Evolutionary conservation across 2,797 vertebrate species (phyloP), one percentile per base, ranked within the genome.

Genomic region (Liparis tanakae): DNA sequence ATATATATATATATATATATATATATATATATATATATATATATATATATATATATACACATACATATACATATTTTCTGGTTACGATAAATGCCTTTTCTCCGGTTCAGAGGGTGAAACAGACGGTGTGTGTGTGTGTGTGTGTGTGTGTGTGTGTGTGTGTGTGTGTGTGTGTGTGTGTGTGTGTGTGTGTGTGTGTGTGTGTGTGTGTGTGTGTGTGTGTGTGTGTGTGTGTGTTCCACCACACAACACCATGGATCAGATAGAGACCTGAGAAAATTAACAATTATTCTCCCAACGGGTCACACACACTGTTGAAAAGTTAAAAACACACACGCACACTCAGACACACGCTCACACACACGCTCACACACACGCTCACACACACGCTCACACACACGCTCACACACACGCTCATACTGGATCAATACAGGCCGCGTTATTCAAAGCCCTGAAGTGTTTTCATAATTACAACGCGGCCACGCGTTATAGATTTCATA

Each of bases 181-280:
- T 25, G 54, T 39, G 72, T 63, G n/a, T 72, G 76, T 46, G 78
- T 36, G 57, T 37, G 62, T 20, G 72, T 54, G 57, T 51, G 66
- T 25, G 54, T 39, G 72, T 63, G 76, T 46, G 78, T 36, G 57
- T 37, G 62, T 20, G 72, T 54, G 57, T 51, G 66, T 72, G 76
- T 46, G 78, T 36, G 57, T 37, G 62, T 20, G 72, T 54, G 57
- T 51, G 66, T 25, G 54, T 39, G 72, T 63, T 85, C 71, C 74
- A 70, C 79, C 72, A 77, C 77, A 85, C 48, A 55, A 65, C 50
- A 75, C 67, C 15, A 84, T 80, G 76, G 84, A 89, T 87, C 87
- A 85, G 87, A 91, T 85, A 83, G 64, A 56, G 54, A 50, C 37
- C 33, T 0, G 41, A 86, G 88, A 89, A 89, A 89, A 85, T 84